Base-by-base conservation (phyloP, 2,888 invertebrate genomes). In the Rhagonycha lutea region DNA sequence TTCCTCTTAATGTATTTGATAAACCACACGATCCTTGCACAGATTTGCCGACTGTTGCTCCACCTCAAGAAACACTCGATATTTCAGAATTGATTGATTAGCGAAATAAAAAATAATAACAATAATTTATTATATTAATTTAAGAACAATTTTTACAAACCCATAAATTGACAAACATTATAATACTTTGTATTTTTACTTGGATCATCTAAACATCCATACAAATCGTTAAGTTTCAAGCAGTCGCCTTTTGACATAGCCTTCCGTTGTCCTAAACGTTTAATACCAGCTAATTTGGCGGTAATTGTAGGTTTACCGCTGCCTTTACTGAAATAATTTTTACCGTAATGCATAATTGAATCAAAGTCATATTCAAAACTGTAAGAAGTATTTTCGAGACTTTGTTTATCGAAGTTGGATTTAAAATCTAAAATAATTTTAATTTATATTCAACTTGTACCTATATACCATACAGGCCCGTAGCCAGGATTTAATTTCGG, bases 321-420 rank as follows among this genome's bases (percentile, higher is more conserved):
- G 73, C 87, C 88, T 83, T 90, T 91, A 80, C 92, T 92, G 84
- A 93, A 93, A 84, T 91, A 93, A 82, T 89, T 88, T 79, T 89
- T 89, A 2, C 93, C 93, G 81, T 95, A 95, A 85, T 95, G 95
- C 94, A 95, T 94, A 32, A 95, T 92, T 11, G 93, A 93, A 79
- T 92, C 92, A 84, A 92, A 95, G 85, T 95, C 95, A 82, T 95
- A 95, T 74, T 92, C 92, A 84, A 92, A 93, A 69, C 90, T 88
- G 83, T 92, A 91, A 7, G 92, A 91, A 7, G 92, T 92, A 80
- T 92, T 92, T 70, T 90, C 90, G 47, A 90, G 86, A 69, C 92
- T 91, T 79, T 92, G 91, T 70, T 92, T 91, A 78, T 92, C 91
- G 81, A 93, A 93, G 83, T 93, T 93, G 32, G 90, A 88, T 70